Evolutionary conservation across 2,888 invertebrate genomes (phyloP).

Genomic region (Amphipyra berbera): DNA sequence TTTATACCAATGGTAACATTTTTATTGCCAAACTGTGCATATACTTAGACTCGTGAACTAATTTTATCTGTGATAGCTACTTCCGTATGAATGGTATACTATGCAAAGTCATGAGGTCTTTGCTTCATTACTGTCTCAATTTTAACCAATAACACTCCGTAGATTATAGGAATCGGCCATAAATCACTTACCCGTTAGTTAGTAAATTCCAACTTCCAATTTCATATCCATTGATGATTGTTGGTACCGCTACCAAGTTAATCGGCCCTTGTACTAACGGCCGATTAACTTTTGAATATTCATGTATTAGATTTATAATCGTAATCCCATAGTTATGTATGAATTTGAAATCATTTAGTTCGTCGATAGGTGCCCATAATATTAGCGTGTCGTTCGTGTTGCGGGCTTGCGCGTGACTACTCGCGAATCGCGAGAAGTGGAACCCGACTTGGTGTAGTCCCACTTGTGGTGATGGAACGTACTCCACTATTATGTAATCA

Average conservation of each 20-base stretch:
- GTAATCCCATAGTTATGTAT: constrained; percentile 74
- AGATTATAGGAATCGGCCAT: too few relatives aligned
- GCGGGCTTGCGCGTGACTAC: constrained; percentile 59
- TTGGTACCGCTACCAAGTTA: constrained; percentile 80
- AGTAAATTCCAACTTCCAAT: constrained; percentile 83
- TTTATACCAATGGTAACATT: too few relatives aligned
- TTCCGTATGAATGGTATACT: too few relatives aligned
- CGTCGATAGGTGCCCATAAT: constrained; percentile 77
- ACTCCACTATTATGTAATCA: constrained; percentile 71
- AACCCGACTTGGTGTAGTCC: constrained; percentile 80
- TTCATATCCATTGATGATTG: constrained; percentile 77
- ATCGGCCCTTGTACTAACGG: constrained; percentile 78
- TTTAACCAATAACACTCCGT: too few relatives aligned
- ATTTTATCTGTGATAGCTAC: too few relatives aligned
- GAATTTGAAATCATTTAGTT: constrained; percentile 71
- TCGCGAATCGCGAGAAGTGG: constrained; percentile 76
- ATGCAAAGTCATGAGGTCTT: too few relatives aligned
- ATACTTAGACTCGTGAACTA: too few relatives aligned
- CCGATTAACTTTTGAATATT: constrained; percentile 72
- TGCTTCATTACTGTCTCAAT: too few relatives aligned
- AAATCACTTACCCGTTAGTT: constrained; percentile 78
- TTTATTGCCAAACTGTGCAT: too few relatives aligned
- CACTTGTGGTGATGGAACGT: constrained; percentile 82
- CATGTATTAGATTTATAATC: constrained; percentile 76
- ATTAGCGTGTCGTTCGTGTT: constrained; percentile 73